These are phyloP conservation scores for Drosophila aff. DNA, from an alignment of 1,140 invertebrate species.

Conservation along the genomic window DNA sequence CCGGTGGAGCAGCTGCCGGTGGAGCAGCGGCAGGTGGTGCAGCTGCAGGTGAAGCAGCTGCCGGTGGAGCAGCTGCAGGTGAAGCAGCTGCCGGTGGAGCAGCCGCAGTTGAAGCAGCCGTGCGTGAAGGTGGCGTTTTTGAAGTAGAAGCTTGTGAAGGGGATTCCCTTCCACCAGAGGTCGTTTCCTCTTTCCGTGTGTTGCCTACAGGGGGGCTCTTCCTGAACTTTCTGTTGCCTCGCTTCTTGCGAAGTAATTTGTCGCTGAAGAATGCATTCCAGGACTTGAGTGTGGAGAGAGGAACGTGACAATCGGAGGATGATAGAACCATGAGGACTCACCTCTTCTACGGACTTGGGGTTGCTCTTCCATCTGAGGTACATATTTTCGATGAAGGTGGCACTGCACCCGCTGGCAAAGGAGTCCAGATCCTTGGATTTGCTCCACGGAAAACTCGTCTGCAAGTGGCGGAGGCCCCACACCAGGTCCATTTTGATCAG, in stretches of 20 bases:
- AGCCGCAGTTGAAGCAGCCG: background rate
- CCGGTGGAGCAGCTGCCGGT: background rate
- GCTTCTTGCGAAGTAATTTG: background rate
- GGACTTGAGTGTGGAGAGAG: background rate
- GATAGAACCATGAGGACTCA: background rate
- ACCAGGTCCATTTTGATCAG: background rate
- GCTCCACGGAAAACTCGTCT: background rate
- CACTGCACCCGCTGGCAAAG: slow-evolving; percentile 36
- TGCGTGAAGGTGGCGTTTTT: background rate
- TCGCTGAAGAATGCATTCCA: slow-evolving; percentile 52
- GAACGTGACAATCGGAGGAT: background rate
- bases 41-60: background rate
- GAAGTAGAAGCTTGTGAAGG: background rate
- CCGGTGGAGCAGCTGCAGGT: background rate
- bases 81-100: background rate
- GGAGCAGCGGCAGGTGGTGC: background rate
- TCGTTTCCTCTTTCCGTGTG: background rate
- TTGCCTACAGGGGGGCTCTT: background rate
- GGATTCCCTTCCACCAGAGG: background rate
- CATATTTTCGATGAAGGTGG: slow-evolving; percentile 47
- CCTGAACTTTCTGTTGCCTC: background rate
- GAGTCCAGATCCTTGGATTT: slow-evolving; percentile 18
- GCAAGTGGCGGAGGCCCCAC: background rate
- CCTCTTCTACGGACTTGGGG: slow-evolving; percentile 40
- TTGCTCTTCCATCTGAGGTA: slow-evolving; percentile 42